Evolutionary conservation across 1,140 invertebrate genomes (phyloP).

Genomic region (Rhynchophorus ferrugineus): DNA sequence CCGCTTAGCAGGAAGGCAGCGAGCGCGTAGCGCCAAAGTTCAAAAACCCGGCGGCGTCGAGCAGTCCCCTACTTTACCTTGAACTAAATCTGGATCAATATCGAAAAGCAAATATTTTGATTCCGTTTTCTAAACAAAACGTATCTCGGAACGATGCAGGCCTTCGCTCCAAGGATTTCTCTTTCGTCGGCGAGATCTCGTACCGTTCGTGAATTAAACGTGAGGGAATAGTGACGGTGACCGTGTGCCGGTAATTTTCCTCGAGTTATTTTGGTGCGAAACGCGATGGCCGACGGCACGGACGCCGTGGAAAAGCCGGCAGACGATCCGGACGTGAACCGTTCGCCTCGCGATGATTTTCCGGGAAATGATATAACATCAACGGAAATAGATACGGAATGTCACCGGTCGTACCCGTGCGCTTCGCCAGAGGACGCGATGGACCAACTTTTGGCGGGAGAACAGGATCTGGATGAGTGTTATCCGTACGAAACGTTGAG

Average conservation of each 20-base stretch:
- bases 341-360: neutral
- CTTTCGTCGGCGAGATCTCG: no score
- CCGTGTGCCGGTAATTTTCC: no score
- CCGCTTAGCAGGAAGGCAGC: no score
- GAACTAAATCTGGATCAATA: slow-evolving; percentile 21
- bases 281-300: no score
- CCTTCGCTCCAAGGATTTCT: no score
- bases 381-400: no score
- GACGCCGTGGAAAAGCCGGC: neutral
- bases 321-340: neutral
- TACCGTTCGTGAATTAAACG: no score
- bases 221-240: no score
- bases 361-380: slow-evolving; percentile 1
- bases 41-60: slow-evolving; percentile 17
- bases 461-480: slow-evolving; percentile 6
- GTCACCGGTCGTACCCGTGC: neutral
- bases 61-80: slow-evolving; percentile 15
- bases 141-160: no score
- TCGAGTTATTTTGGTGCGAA: no score
- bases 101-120: slow-evolving; percentile 15
- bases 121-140: no score
- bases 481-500: slow-evolving; percentile 16
- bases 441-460: slow-evolving; percentile 28
- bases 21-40: slow-evolving; percentile 26
- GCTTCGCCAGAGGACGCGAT: slow-evolving; percentile 26